Percentiles rank a stretch among this genome's conserved stretches.
These are phyloP conservation scores for Albula goreensis DNA, from an alignment of 2,113 vertebrate genomes.

Conservation along the genomic window DNA sequence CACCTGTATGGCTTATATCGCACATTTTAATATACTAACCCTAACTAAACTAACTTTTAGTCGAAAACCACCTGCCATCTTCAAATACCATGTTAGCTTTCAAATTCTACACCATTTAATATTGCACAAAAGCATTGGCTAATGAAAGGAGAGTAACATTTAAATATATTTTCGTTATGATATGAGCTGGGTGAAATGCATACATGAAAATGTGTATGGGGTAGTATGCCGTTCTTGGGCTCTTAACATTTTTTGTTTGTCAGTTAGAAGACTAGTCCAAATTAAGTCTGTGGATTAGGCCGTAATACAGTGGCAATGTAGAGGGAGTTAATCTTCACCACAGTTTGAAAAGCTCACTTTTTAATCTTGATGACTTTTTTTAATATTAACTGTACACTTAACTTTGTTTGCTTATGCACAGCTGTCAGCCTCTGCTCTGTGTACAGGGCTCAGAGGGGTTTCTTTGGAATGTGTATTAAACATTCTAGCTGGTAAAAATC, in stretches of 20 bases:
- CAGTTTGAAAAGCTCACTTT: not conserved
- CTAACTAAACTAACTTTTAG: too few species aligned
- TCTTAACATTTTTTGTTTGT: not conserved
- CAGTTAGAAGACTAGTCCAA: not conserved
- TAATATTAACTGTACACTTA: not conserved
- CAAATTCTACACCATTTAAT: not conserved
- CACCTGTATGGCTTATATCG: not conserved
- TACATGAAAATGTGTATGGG: not conserved
- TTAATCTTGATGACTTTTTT: not conserved
- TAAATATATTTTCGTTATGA: not conserved
- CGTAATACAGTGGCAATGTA: not conserved
- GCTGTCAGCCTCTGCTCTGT: not conserved
- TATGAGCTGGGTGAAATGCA: not conserved
- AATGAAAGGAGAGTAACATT: not conserved
- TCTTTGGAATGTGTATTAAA: not conserved
- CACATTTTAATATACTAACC: not conserved
- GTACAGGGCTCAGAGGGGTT: not conserved
- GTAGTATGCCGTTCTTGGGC: not conserved
- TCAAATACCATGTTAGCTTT: not conserved
- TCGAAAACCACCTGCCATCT: not conserved
- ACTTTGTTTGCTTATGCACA: not conserved
- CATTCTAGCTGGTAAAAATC: not conserved
- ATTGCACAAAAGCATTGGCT: not conserved
- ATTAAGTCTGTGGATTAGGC: not conserved
- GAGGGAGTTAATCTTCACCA: not conserved